Conservation (phyloP, 2,113 vertebrate species). For the Dolichotis patagonum region DNA sequence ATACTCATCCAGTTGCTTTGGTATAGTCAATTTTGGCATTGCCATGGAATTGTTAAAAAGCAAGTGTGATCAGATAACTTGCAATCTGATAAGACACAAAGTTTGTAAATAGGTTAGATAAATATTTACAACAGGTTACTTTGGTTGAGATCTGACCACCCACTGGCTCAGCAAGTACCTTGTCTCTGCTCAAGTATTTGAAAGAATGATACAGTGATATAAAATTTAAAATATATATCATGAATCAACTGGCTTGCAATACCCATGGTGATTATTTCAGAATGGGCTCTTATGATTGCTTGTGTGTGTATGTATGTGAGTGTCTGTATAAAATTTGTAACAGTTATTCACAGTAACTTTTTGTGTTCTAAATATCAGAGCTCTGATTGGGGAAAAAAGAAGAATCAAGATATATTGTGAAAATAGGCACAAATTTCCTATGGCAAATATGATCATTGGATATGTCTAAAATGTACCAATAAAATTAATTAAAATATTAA, state of each 20-base stretch:
- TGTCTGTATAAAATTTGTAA: not conserved
- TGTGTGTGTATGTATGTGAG: not conserved
- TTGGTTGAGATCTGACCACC: not conserved
- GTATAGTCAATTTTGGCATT: conserved; percentile 17
- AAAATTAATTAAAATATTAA: not conserved
- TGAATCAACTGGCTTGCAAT: not conserved
- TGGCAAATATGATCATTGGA: not conserved
- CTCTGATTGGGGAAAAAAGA: not conserved
- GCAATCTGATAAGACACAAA: conserved; percentile 79
- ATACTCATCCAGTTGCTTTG: not conserved
- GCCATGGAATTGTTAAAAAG: conserved; percentile 2
- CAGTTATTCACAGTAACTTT: not conserved
- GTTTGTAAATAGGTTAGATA: conserved; percentile 76
- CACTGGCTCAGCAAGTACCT: not conserved
- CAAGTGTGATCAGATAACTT: conserved; percentile 34
- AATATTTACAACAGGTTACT: not conserved
- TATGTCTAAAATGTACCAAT: not conserved
- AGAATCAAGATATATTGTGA: not conserved
- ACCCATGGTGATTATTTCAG: conserved; percentile 47
- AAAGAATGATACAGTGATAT: not conserved
- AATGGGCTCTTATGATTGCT: not conserved
- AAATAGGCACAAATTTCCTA: not conserved
- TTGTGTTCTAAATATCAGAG: conserved; percentile 17
- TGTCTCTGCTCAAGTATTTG: not conserved
- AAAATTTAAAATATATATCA: conserved; percentile 22